These are phyloP conservation scores for Leptopterna dolabrata DNA, from an alignment of 2,888 invertebrate species.

Conservation along the genomic window DNA sequence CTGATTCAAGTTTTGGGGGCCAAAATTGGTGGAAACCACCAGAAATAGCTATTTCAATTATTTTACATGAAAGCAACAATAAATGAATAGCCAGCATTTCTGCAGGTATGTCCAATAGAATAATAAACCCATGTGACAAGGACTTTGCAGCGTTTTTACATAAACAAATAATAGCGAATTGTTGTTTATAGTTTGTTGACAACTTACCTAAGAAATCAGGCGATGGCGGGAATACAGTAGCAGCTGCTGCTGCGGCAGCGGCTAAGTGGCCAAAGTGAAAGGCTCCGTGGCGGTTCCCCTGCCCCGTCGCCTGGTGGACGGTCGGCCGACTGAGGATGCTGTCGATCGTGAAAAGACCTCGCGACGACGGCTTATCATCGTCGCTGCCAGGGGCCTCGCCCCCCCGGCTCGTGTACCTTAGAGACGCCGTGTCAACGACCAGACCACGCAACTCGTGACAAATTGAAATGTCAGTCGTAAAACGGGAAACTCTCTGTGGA, in stretches of 20 bases:
- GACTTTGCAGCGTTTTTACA: too few relatives aligned
- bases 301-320: constrained; percentile 69
- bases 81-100: too few relatives aligned
- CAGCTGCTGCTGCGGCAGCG: constrained; percentile 70
- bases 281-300: constrained; percentile 69
- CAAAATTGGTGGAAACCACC: too few relatives aligned
- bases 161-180: too few relatives aligned
- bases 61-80: too few relatives aligned
- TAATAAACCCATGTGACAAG: too few relatives aligned
- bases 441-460: neutral
- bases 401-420: constrained; percentile 42
- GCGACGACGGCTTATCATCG: constrained; percentile 44
- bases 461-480: neutral
- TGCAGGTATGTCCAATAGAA: too few relatives aligned
- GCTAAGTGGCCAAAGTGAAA: constrained; percentile 73
- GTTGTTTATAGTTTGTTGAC: too few relatives aligned
- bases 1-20: too few relatives aligned
- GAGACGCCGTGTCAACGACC: neutral
- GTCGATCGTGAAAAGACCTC: constrained; percentile 81
- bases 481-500: neutral
- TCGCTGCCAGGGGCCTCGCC: constrained; percentile 47
- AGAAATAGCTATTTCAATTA: too few relatives aligned
- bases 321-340: constrained; percentile 83
- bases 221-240: constrained; percentile 74
- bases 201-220: constrained; percentile 84